Percentiles rank a stretch among this genome's conserved stretches.
Evolutionary conservation across 92 coral and sea anemone genomes (phyloP).

Genomic region (Heteractis magnifica): DNA sequence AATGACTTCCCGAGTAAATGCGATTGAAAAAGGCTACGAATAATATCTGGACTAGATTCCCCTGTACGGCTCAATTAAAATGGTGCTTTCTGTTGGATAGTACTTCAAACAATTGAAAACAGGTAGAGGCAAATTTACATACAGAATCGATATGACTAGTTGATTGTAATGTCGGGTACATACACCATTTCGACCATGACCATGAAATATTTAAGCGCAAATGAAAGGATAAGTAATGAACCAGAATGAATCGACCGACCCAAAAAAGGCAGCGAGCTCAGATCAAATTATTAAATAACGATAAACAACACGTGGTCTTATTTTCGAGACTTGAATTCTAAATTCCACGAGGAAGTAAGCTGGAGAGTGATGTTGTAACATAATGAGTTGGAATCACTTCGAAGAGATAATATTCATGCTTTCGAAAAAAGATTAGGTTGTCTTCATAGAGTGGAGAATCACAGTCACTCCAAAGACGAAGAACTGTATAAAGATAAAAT

Average conservation of each 20-base stretch:
- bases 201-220: constrained; percentile 36
- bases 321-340: neutral
- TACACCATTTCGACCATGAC: neutral
- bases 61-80: constrained; percentile 49
- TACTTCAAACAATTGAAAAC: constrained; percentile 59
- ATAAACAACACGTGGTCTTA: neutral
- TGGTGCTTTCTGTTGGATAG: constrained; percentile 48
- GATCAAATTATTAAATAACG: neutral
- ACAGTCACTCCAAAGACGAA: neutral
- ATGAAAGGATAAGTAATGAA: neutral
- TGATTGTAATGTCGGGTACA: constrained; percentile 29
- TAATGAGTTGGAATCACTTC: neutral
- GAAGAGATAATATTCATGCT: constrained; percentile 10
- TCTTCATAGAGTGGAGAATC: constrained; percentile 8
- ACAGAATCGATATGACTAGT: constrained; percentile 40
- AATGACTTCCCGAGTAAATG: neutral
- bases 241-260: neutral
- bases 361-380: constrained; percentile 11
- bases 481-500: neutral
- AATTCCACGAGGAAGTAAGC: neutral
- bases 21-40: neutral
- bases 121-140: constrained; percentile 66
- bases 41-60: neutral
- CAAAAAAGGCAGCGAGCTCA: neutral
- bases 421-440: constrained; percentile 4